These are phyloP conservation scores for Epizoanthus scotinus DNA, from an alignment of 92 coral and sea anemone species.

Conservation along the genomic window DNA sequence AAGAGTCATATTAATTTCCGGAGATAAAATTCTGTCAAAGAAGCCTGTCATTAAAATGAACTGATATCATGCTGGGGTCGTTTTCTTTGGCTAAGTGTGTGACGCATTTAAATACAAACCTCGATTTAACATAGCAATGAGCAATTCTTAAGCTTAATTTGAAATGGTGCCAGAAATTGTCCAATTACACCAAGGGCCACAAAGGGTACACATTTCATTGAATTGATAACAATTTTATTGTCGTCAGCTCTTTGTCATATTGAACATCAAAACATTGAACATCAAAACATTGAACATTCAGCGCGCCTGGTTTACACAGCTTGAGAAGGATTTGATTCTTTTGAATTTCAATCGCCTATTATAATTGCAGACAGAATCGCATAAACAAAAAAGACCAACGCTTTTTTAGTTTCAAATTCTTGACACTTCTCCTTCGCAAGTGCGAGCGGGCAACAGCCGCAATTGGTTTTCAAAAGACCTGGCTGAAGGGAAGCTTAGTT, in stretches of 20 bases:
- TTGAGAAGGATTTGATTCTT: not conserved
- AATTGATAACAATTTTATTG: not conserved
- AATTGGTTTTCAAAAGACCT: too few relatives aligned
- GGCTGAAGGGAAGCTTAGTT: too few relatives aligned
- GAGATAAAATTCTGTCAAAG: too few relatives aligned
- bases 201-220: not conserved
- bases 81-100: not conserved
- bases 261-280: conserved; percentile 16
- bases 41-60: not conserved
- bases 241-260: not conserved
- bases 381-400: not conserved
- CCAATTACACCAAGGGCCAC: not conserved
- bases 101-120: not conserved
- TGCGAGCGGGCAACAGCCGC: not conserved
- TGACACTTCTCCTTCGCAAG: not conserved
- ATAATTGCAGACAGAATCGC: not conserved
- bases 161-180: not conserved
- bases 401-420: not conserved
- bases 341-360: not conserved
- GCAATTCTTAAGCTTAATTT: not conserved
- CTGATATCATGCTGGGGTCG: not conserved
- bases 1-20: too few relatives aligned
- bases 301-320: conserved; percentile 28
- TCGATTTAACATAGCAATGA: not conserved
- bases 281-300: not conserved